Evolutionary conservation across 2,113 vertebrate genomes (phyloP).

Genomic region (Ctenodactylus gundi): DNA sequence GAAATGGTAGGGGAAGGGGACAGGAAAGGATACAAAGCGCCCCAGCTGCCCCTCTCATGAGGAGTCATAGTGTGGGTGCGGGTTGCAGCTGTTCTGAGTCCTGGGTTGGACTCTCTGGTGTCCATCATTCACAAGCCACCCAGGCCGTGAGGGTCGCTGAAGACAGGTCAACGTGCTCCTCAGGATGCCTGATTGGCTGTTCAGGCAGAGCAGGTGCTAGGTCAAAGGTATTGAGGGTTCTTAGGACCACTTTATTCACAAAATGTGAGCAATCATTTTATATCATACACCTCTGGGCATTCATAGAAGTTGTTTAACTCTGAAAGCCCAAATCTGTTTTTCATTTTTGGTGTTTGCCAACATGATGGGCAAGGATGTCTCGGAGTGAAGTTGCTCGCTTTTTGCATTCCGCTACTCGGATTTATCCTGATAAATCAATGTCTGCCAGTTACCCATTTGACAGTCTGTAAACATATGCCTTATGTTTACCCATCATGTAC

Average conservation of each 20-base stretch:
- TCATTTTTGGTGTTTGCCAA: slow-evolving; percentile 23
- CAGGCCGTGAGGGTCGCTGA: neutral
- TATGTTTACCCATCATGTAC: neutral
- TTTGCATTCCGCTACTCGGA: neutral
- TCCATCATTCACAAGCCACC: neutral
- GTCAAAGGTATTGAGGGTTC: neutral
- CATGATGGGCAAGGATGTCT: neutral
- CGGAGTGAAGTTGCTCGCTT: neutral
- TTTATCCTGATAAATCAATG: neutral
- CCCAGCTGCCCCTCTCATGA: neutral
- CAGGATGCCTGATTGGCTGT: neutral
- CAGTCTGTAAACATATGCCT: slow-evolving; percentile 18
- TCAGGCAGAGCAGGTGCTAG: neutral
- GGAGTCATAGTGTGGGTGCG: neutral
- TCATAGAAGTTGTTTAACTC: neutral
- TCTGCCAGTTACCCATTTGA: slow-evolving; percentile 4
- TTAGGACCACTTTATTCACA: neutral
- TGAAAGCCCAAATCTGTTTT: slow-evolving; percentile 1
- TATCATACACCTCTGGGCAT: neutral
- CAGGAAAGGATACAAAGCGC: no score
- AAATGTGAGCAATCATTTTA: neutral
- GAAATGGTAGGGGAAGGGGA: no score
- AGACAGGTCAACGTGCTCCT: neutral
- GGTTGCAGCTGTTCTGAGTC: neutral
- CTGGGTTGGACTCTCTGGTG: neutral